Evolutionary conservation across 2,797 vertebrate genomes (phyloP).

Genomic region (Chelonia mydas): DNA sequence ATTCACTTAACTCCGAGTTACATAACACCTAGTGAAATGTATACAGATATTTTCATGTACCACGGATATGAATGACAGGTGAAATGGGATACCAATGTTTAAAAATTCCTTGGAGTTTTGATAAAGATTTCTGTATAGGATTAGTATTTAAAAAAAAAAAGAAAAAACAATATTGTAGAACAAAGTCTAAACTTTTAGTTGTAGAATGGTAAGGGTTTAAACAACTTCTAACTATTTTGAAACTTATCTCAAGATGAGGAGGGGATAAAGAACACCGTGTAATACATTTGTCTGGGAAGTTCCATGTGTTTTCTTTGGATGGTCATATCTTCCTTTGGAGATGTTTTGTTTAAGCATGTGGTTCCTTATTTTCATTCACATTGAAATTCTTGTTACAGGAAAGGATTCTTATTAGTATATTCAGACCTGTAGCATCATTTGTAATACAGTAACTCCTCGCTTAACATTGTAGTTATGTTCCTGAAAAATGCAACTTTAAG

Average conservation of each 20-base stretch:
- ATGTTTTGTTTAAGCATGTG: not conserved
- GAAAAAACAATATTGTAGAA: not conserved
- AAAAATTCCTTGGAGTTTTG: not conserved
- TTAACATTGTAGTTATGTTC: too few species aligned
- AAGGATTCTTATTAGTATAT: not conserved
- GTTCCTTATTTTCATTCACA: not conserved
- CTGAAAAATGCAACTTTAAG: too few species aligned
- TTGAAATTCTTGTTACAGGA: not conserved
- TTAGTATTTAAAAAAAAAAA: not conserved
- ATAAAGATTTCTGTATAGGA: conserved; percentile 34
- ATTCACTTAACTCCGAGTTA: conserved; percentile 12
- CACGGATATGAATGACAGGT: not conserved
- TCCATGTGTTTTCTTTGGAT: not conserved
- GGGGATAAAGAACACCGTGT: not conserved
- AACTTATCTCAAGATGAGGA: not conserved
- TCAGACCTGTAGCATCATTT: accelerated
- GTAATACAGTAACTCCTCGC: not conserved
- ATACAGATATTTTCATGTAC: not conserved
- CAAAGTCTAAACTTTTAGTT: not conserved
- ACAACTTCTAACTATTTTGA: not conserved
- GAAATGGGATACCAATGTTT: not conserved
- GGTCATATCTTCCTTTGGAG: not conserved
- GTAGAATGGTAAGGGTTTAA: not conserved
- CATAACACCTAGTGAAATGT: not conserved
- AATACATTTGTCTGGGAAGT: not conserved